phyloP scores from a whole-genome alignment of 2,888 invertebrate genomes.

The Andrena trimmerana region DNA sequence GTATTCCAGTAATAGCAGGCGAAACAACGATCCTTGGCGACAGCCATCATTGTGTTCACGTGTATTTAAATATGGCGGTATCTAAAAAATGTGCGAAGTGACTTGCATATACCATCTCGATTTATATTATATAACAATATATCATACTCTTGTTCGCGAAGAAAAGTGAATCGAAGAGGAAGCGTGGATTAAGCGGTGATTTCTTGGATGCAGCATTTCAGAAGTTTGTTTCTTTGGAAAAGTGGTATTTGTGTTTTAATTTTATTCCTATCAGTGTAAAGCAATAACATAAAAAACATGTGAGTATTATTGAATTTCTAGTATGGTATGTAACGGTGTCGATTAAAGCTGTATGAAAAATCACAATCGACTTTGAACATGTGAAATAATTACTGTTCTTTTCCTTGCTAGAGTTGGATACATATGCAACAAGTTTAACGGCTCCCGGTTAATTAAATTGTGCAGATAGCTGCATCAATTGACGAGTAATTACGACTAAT shows the following conservation, averaged over 20 bases:
- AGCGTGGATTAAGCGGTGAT: too few species aligned
- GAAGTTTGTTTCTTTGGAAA: too few species aligned
- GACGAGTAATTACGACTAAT: not conserved
- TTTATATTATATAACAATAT: too few species aligned
- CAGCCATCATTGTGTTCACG: not conserved
- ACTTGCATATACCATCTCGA: too few species aligned
- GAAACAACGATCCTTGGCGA: conserved; percentile 29
- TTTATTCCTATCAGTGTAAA: too few species aligned
- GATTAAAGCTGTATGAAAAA: not conserved
- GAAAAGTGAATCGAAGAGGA: too few species aligned
- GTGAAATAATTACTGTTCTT: not conserved
- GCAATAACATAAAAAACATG: too few species aligned
- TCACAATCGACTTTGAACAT: not conserved
- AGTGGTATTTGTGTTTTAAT: too few species aligned
- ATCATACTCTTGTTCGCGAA: too few species aligned
- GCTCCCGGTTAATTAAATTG: conserved; percentile 15
- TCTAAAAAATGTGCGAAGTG: not conserved
- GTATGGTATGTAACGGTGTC: not conserved
- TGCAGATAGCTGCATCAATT: conserved; percentile 2
- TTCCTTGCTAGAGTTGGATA: not conserved
- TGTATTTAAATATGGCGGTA: not conserved
- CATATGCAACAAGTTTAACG: not conserved
- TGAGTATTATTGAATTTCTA: too few species aligned
- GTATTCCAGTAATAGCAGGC: conserved; percentile 37
- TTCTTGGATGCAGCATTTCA: too few species aligned